Evolutionary conservation across 2,888 invertebrate genomes (phyloP).

Genomic region (Stenoptilia bipunctidactyla): DNA sequence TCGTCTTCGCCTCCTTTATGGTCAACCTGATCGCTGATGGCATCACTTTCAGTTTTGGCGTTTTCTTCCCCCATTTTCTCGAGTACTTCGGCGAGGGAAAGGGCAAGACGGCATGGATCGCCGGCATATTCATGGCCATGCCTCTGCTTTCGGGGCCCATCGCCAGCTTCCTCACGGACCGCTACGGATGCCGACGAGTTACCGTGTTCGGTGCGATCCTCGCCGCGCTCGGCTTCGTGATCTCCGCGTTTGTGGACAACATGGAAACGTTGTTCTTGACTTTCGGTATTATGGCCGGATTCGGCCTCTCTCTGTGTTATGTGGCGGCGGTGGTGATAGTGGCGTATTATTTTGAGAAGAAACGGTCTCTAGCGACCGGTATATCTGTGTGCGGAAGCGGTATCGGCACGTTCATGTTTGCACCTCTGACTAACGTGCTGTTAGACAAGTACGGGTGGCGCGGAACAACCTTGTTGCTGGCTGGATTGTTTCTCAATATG

Average conservation of each 20-base stretch:
- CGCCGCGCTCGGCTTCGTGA: constrained; percentile 81
- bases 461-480: constrained; percentile 84
- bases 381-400: constrained; percentile 90
- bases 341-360: constrained; percentile 90
- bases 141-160: constrained; percentile 89
- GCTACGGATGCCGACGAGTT: constrained; percentile 85
- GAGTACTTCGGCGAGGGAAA: constrained; percentile 88
- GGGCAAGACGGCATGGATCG: constrained; percentile 91
- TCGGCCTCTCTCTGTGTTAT: constrained; percentile 88
- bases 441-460: constrained; percentile 86
- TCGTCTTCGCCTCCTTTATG: constrained; percentile 90
- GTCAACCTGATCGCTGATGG: constrained; percentile 94
- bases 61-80: constrained; percentile 87
- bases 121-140: constrained; percentile 92
- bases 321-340: constrained; percentile 93
- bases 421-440: constrained; percentile 81
- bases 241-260: constrained; percentile 81
- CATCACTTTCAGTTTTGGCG: constrained; percentile 92
- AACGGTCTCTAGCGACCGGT: constrained; percentile 87
- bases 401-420: constrained; percentile 89
- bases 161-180: constrained; percentile 85
- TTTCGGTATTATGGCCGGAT: constrained; percentile 86
- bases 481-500: constrained; percentile 85
- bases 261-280: constrained; percentile 85
- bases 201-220: constrained; percentile 84